Evolutionary conservation across 2,797 vertebrate genomes (phyloP), one percentile per base, ranked within the genome.

Genomic region (Sorex maritimensis): DNA sequence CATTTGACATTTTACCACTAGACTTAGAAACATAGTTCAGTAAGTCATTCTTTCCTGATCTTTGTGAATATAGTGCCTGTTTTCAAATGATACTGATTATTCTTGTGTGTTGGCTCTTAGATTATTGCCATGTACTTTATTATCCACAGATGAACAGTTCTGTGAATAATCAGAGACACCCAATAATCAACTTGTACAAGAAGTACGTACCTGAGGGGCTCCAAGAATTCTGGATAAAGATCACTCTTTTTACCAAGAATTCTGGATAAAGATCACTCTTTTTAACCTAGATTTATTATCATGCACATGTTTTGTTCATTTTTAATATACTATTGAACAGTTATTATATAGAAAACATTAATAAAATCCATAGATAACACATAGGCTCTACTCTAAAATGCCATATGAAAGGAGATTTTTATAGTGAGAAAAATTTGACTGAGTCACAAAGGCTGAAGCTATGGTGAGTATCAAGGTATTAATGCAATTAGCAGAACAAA

Each of bases 41-140:
- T 44, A 65, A 65, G 68, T 26, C 4, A 14, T n/a, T 24, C n/a
- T 90, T 82, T 41, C 46, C 12, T 79, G 49, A 68, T 67, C 26
- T 71, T 23, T 81, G 2, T 44, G 34, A 80, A 21, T 49, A 30
- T 49, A 23, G 10, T 61, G 6, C n/a, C 1, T 63, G 44, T 73
- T 17, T 88, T 86, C 63, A 41, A 81, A 68, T 41, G n/a, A 55
- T 38, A 74, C 2, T 65, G n/a, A 67, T 91, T 79, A 75, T 81
- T 61, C 58, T 61, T 61, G 17, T 61, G 19, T 61, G 19, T 61
- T 61, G 17, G 19, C 21, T 61, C 58, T 61, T 61, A 21, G 58
- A 5, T 15, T 19, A 15, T 61, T 0, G 17, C 15, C 15, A 34
- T 69, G 28, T 69, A 19, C 75, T 14, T 82, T 69, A 52, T 73